Evolutionary conservation across 2,888 invertebrate species (phyloP), one percentile per base, ranked within the genome.

Genomic region (Shargacucullia verbasci): DNA sequence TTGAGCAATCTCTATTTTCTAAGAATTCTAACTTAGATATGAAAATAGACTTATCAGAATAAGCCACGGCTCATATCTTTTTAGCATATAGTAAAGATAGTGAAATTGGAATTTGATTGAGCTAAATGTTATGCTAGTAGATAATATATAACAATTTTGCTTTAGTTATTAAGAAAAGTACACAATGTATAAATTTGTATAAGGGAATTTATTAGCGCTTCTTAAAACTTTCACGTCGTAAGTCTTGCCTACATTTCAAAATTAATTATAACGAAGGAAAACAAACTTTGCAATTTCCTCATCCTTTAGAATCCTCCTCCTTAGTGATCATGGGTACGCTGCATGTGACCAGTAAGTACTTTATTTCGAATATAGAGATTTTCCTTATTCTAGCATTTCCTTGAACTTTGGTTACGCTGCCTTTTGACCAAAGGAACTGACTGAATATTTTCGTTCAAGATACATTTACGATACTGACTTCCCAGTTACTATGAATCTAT

Each of bases 21-120:
- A 46, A 53, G 59, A 53, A 59, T 38, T 38, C 33, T 43, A 45
- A 40, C 44, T n/a, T 48, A 8, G 33, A n/a, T 31, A 50, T 9
- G 15, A 15, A 50, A 15, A 37, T 45, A 35, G 14, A 29, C 35
- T 47, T 46, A 31, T 44, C 25, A 15, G 7, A 46, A 34, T 43
- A 29, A 33, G 37, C 35, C 38, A 34, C 9, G 25, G 20, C n/a
- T 39, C 9, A 15, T 63, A 40, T 64, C 35, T 46, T 50, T 56
- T 37, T 27, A 14, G 27, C 15, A 9, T 29, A 11, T 46, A 38
- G 29, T 52, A 46, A 35, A 59, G 41, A 59, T 64, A 49, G 7
- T 8, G 7, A 45, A 31, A 35, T 35, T 41, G 8, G 9, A 33
- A 38, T 38, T 44, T 29, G 2, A 37, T 41, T 11, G 14, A 9